Conservation (phyloP, 1,140 invertebrate species). For the Caenorhabditis elegans region WBcel235 BX284603.4:8528001-8528500, state of each 20-base stretch:
- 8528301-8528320: not conserved
- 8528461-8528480: constrained; percentile 27
- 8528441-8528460: constrained; percentile 12
- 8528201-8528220: not conserved
- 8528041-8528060: constrained; percentile 9
- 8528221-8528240: not conserved
- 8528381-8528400: not conserved
- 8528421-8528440: not conserved
- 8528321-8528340: not conserved
- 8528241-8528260: not conserved
- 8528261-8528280: constrained; percentile 6
- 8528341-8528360: not conserved
- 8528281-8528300: not conserved
- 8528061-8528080: constrained; percentile 17
- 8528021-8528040: constrained; percentile 22
- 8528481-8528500: constrained; percentile 17
- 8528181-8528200: constrained; percentile 15
- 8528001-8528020: not conserved
- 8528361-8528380: not conserved
- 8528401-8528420: not conserved
- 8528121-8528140: not conserved
- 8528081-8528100: constrained; percentile 14
- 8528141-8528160: not conserved
- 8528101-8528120: not conserved
- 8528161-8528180: not conserved